phyloP scores from a whole-genome alignment of 37 sponge, comb jelly and placozoan species.

The Oopsacas minuta region DNA sequence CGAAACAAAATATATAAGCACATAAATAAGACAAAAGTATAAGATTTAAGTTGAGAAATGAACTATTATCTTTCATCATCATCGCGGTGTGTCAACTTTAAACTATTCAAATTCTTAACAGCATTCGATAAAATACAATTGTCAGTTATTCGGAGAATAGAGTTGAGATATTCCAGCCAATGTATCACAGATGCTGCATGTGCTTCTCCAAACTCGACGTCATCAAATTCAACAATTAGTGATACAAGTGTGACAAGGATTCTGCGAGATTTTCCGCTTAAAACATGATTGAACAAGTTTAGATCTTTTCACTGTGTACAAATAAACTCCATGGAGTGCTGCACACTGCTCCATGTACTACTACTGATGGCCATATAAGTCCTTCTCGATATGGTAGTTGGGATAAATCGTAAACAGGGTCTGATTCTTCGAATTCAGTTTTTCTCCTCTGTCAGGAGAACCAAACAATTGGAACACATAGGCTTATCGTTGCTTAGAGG shows the following conservation, averaged over 20 bases:
- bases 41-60: constrained; percentile 4
- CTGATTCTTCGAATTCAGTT: background rate
- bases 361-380: constrained; percentile 11
- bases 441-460: background rate
- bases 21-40: background rate
- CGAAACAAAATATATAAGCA: background rate
- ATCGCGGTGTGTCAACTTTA: constrained; percentile 13
- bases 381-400: constrained; percentile 10
- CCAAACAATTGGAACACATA: background rate
- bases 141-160: constrained; percentile 12
- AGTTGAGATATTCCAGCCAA: constrained; percentile 15
- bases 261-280: background rate
- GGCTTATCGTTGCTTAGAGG: background rate
- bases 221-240: background rate
- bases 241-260: background rate
- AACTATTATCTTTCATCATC: constrained; percentile 1
- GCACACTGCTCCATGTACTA: background rate
- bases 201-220: constrained; percentile 19
- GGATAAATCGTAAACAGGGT: background rate
- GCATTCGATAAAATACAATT: constrained; percentile 11
- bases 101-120: background rate
- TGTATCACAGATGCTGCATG: background rate
- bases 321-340: background rate
- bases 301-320: background rate
- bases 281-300: background rate